These are phyloP conservation scores for Haliclona indistincta DNA, from an alignment of 37 sponge, comb jelly and placozoan species.

Conservation along the genomic window DNA sequence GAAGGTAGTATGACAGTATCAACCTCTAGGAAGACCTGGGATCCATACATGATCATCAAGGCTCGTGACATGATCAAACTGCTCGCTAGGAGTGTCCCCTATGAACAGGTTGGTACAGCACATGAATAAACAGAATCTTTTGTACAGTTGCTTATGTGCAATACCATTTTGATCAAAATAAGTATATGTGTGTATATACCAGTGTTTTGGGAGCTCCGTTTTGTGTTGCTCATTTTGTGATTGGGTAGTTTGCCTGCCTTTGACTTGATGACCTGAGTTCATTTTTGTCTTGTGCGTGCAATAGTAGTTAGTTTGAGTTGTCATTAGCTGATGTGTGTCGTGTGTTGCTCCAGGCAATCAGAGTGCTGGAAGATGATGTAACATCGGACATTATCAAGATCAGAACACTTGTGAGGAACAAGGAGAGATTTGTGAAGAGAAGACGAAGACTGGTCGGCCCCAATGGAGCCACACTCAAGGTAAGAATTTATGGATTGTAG, in stretches of 20 bases:
- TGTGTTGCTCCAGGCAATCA: constrained; percentile 59
- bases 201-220: not conserved
- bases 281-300: no score
- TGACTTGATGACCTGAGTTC: no score
- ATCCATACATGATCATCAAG: constrained; percentile 96
- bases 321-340: no score
- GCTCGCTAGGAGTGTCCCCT: constrained; percentile 95
- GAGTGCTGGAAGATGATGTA: constrained; percentile 81
- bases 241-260: no score
- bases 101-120: constrained; percentile 74
- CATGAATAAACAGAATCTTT: no score
- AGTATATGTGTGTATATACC: not conserved
- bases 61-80: constrained; percentile 96
- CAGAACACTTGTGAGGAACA: constrained; percentile 88
- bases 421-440: constrained; percentile 95
- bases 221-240: no score
- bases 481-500: not conserved
- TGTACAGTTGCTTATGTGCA: not conserved
- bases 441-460: constrained; percentile 95
- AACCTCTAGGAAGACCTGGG: constrained; percentile 97
- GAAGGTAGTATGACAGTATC: constrained; percentile 97
- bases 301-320: no score
- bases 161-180: not conserved
- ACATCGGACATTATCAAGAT: constrained; percentile 97
- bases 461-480: constrained; percentile 90